Base-by-base conservation (phyloP, 1,140 invertebrate species). In the Musca domestica region DNA sequence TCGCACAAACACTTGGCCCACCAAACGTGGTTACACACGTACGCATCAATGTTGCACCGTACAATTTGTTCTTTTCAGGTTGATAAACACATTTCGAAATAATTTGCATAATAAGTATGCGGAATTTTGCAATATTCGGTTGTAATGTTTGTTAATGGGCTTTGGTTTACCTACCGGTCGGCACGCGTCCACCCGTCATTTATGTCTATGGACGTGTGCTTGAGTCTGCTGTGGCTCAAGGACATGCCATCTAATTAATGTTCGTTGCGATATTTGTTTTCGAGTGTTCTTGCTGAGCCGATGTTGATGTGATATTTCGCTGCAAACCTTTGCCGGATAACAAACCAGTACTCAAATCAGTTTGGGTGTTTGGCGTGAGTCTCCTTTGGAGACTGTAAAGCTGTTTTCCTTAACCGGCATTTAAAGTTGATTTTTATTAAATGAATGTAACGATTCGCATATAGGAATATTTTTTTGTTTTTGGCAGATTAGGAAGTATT, bases 21-120 rank as follows among this genome's bases (percentile, higher is more conserved):
- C 6, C 12, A 3, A 30, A 9, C 12, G 34, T 41, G 34, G 4
- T 41, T 9, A 10, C 12, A 9, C 34, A 41, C 2, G 34, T 9
- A 41, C 34, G 34, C 10, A 41, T 41, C 34, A 5, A 41, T 10
- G 34, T 41, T 41, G 34, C 10, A 9, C 10, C 12, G 12, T 12
- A 41, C 34, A 41, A 41, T 41, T 41, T 41, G 34, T 41, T 41
- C 34, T 41, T 61, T 61, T 61, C 27, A 10, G 56, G 56, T 61
- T 61, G 56, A 61, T 61, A 61, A 61, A 61, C 56, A 61, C 17
- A 61, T 61, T 61, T 34, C 56, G 34, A 61, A 27, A 61, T 41
- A 61, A 61, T 61, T 61, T 61, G 56, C 56, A 61, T 61, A 61
- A 61, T 34, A 41, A 41, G 34, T 41, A 61, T 34, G 30, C 56